These are phyloP conservation scores for Cryptotermes secundus DNA, from an alignment of 1,140 invertebrate genomes.

Conservation along the genomic window DNA sequence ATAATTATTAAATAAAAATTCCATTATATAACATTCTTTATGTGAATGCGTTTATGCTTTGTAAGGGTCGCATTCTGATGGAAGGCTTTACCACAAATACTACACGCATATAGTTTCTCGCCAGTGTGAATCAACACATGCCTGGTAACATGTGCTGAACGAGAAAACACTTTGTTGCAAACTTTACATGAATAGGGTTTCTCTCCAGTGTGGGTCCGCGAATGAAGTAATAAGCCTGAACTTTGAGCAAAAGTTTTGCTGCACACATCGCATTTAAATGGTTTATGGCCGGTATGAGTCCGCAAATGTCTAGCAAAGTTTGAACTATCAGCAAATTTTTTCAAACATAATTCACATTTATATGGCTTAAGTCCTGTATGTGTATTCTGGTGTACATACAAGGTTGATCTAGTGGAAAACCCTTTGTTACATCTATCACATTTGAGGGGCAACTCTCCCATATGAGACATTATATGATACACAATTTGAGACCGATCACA, in stretches of 20 bases:
- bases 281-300: constrained; percentile 52
- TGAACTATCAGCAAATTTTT: constrained; percentile 57
- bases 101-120: constrained; percentile 67
- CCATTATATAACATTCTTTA: no score
- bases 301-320: constrained; percentile 54
- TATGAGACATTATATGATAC: no score
- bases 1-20: no score
- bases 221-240: constrained; percentile 11
- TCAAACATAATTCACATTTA: constrained; percentile 47
- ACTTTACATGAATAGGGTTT: constrained; percentile 28
- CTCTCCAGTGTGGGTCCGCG: constrained; percentile 29
- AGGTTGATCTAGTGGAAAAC: neutral
- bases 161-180: constrained; percentile 33
- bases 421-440: constrained; percentile 23
- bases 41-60: neutral
- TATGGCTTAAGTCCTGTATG: constrained; percentile 32
- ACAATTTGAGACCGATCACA: no score
- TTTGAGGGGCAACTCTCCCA: no score
- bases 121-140: constrained; percentile 64
- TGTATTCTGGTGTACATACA: constrained; percentile 12
- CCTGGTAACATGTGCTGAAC: constrained; percentile 38
- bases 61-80: neutral
- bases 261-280: constrained; percentile 61
- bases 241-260: constrained; percentile 30
- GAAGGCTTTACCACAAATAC: constrained; percentile 53